Base-by-base conservation (phyloP, 1,140 invertebrate species). In the Ips typographus region DNA sequence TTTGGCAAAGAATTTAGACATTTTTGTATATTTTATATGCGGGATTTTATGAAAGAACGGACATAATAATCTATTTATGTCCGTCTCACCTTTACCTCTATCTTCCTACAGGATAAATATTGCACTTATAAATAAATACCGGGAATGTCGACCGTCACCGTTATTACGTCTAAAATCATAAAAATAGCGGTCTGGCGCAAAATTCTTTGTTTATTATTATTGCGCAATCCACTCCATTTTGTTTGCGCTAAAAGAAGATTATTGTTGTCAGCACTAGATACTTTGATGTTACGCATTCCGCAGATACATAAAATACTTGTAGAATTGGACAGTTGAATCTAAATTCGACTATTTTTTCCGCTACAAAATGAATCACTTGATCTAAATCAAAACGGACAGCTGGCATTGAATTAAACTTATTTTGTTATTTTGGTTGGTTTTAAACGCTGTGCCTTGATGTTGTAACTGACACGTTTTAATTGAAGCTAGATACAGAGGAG, bases 361-460 rank as follows among this genome's bases (percentile, higher is more conserved):
- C 44, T 49, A 49, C 44, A 49, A 49, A 22, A 61, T 61, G 59
- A 61, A 43, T 61, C 59, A 61, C 39, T 61, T 61, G 7, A 61
- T 61, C 38, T 59, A 61, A 61, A 41, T 61, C 42, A 61, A n/a
- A n/a, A 4, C 7, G 42, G n/a, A 8, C n/a, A 47, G 8, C 42
- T 61, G 59, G 59, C 59, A 61, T 61, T 61, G 59, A 61, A 8
- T 47, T 61, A 47, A 4, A 44, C 7, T 6, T 44, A 37, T 61
- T 42, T 61, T 61, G 59, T 61, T 61, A 61, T 61, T 61, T 61
- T 61, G 39, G 59, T 43, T 38, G 4, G 42, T 61, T 61, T 61
- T 47, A 22, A 5, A 5, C 22, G 52, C 36, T 55, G 37, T 38
- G 40, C 55, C 2, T 37, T 37, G 5, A 57, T 57, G 38, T 57